phyloP scores from a whole-genome alignment of 2,797 vertebrate species.

The Mus spretus region DNA sequence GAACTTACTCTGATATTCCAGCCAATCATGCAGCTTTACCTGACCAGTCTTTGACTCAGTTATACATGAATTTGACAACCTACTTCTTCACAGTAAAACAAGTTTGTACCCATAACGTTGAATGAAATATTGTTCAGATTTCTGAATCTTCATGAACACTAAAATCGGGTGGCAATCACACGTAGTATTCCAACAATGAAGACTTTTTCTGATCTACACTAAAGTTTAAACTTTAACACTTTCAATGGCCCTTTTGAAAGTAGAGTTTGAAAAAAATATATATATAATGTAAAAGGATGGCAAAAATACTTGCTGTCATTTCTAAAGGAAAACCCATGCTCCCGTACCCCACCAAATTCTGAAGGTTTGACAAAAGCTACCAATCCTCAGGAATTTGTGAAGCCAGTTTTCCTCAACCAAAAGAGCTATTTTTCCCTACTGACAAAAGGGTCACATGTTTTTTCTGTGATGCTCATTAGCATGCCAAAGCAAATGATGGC shows the following conservation, averaged over 20 bases:
- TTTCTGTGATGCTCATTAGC: neutral
- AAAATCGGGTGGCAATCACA: neutral
- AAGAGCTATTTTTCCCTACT: neutral
- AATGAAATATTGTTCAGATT: neutral
- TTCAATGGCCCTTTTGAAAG: neutral
- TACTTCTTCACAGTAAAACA: neutral
- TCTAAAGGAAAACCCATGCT: neutral
- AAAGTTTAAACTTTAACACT: neutral
- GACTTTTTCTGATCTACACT: neutral
- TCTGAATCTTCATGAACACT: neutral
- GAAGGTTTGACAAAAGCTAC: neutral
- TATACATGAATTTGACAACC: constrained; percentile 2
- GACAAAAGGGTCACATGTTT: neutral
- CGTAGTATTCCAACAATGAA: neutral
- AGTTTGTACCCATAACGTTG: neutral
- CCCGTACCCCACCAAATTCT: neutral
- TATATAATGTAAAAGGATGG: neutral
- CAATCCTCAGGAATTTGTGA: neutral
- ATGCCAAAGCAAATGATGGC: neutral
- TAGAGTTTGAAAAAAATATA: neutral
- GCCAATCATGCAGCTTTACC: neutral
- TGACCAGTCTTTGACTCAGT: constrained; percentile 3
- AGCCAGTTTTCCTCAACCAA: neutral
- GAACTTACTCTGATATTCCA: constrained; percentile 12
- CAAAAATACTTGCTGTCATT: neutral